Evolutionary conservation across 2,888 invertebrate species (phyloP), one percentile per base, ranked within the genome.

Genomic region (Campoplex nolae): DNA sequence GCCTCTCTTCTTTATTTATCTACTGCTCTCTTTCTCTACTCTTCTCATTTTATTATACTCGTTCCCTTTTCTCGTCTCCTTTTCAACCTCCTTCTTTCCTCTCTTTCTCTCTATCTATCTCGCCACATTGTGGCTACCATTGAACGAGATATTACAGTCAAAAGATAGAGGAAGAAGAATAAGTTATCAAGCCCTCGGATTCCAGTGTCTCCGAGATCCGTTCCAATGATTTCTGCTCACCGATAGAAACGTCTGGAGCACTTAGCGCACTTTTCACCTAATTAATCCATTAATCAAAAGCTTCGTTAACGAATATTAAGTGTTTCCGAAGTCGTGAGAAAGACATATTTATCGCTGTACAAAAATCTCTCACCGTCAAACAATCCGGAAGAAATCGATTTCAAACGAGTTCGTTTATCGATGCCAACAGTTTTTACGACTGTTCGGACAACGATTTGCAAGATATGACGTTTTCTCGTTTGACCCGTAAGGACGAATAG

Each of bases 61-160:
- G 62, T 70, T 65, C 74, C 62, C 77, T 35, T 71, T 65, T 51
- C 32, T 23, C n/a, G 18, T 71, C 45, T 54, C 35, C 58, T 70
- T 78, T 73, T 56, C 45, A 48, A 28, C 2, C 65, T 51, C 68
- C 62, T 45, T 84, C 84, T 70, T 71, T 35, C 71, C 62, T 70
- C 56, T 75, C 70, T 48, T 71, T 80, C 75, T 76, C 76, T 54
- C 82, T 82, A 74, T 70, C 67, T 85, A 79, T 87, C 84, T 80
- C 48, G 73, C 79, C 84, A 35, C 81, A 81, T 65, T 56, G 67
- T 79, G 85, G 87, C 87, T 87, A 87, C 87, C 87, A 85, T 87
- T 87, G 87, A 87, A 85, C 87, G 87, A 87, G 87, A 87, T 87
- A 87, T 87, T 87, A 87, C 87, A 85, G 85, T 85, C 87, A 83